A percentile compares a stretch with the other conserved stretches of the same genome.
Evolutionary conservation across 2,113 vertebrate species (phyloP).

Genomic region (Xiphophorus couchianus): DNA sequence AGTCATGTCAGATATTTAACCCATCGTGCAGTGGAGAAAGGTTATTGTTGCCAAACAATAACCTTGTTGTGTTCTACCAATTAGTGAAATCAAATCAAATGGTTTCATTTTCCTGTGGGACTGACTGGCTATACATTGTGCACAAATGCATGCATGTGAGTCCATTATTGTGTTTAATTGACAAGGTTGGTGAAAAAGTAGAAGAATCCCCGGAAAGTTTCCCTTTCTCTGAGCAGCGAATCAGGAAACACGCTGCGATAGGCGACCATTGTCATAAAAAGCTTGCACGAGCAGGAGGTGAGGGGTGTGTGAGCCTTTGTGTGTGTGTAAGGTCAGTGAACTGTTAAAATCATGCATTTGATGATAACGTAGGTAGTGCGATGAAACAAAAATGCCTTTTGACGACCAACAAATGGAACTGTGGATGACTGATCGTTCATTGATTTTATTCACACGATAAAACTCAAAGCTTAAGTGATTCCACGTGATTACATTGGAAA

Average conservation of each 20-base stretch:
- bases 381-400: neutral
- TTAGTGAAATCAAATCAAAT: slow-evolving; percentile 36
- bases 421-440: neutral
- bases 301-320: slow-evolving; percentile 25
- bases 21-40: neutral
- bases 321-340: slow-evolving; percentile 33
- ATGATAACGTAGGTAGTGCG: slow-evolving; percentile 22
- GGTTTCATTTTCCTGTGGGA: slow-evolving; percentile 26
- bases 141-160: slow-evolving; percentile 6
- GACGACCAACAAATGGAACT: neutral
- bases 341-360: slow-evolving; percentile 10
- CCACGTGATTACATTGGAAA: neutral
- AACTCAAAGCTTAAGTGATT: neutral
- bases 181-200: slow-evolving; percentile 26
- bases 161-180: slow-evolving; percentile 25
- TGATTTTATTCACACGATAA: neutral
- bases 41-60: slow-evolving; percentile 28
- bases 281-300: slow-evolving; percentile 18
- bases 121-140: slow-evolving; percentile 8
- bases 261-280: slow-evolving; percentile 56
- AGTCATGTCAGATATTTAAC: slow-evolving; percentile 27
- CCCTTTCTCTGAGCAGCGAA: slow-evolving; percentile 43
- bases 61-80: neutral
- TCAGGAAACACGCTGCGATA: slow-evolving; percentile 60
- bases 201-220: slow-evolving; percentile 72